Conservation (phyloP, 2,888 invertebrate species). For the Drosophila prostipennis region DNA sequence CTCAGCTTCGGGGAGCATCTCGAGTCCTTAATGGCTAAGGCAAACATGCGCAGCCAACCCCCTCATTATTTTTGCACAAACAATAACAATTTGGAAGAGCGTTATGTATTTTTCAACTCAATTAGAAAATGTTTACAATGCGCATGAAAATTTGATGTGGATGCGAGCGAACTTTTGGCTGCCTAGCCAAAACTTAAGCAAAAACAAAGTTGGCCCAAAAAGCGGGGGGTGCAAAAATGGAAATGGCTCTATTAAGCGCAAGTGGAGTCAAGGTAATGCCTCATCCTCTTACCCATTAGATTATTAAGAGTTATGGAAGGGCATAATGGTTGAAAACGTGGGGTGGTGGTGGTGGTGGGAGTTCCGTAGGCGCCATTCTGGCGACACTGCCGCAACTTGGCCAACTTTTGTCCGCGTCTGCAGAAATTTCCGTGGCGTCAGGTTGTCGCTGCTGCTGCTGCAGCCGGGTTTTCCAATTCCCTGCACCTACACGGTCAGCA, state of each 20-base stretch:
- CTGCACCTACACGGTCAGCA: constrained; percentile 73
- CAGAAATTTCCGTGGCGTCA: constrained; percentile 69
- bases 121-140: constrained; percentile 76
- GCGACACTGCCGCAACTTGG: constrained; percentile 63
- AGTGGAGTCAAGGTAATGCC: constrained; percentile 26
- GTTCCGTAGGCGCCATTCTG: constrained; percentile 22
- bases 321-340: constrained; percentile 27
- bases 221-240: background rate
- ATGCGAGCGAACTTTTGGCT: constrained; percentile 46
- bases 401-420: constrained; percentile 68
- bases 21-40: constrained; percentile 41
- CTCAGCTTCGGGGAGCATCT: constrained; percentile 23
- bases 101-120: constrained; percentile 78
- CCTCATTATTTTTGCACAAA: constrained; percentile 67
- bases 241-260: constrained; percentile 24
- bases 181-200: constrained; percentile 47
- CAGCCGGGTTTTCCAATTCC: constrained; percentile 56
- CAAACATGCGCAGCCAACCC: constrained; percentile 25
- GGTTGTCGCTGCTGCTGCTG: constrained; percentile 64
- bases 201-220: constrained; percentile 52
- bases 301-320: constrained; percentile 73
- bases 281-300: constrained; percentile 42
- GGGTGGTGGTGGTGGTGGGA: too few species aligned
- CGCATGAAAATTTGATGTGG: constrained; percentile 66
- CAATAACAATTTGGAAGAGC: constrained; percentile 70